Conservation (phyloP, 2,888 invertebrate genomes). For the Cabera pusaria region DNA sequence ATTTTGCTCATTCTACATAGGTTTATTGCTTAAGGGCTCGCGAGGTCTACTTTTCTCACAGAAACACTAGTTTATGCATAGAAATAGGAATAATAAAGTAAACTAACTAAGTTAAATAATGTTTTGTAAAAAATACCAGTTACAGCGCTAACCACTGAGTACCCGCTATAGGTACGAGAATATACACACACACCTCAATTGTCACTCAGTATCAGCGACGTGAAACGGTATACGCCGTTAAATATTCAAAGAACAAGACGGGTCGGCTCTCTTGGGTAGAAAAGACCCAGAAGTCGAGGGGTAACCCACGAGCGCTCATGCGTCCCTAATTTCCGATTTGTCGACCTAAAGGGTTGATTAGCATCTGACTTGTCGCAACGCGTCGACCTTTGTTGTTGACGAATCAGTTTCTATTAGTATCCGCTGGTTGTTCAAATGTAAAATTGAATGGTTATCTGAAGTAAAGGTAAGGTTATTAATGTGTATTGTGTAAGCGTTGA, state of each 20-base stretch:
- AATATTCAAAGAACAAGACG: conserved; percentile 79
- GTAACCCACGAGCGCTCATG: conserved; percentile 77
- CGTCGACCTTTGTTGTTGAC: conserved; percentile 66
- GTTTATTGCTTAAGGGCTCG: no score
- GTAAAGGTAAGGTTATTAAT: no score
- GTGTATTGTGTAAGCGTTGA: no score
- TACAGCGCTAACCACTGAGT: no score
- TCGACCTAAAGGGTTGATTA: conserved; percentile 80
- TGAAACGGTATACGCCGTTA: conserved; percentile 67
- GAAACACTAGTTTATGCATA: no score
- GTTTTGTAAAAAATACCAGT: no score
- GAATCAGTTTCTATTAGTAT: conserved; percentile 32
- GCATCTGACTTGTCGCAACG: conserved; percentile 77
- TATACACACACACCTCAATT: background rate
- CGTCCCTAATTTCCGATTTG: conserved; percentile 82
- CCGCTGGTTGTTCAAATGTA: conserved; percentile 49
- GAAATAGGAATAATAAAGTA: no score
- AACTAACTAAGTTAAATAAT: no score
- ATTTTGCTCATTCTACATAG: no score
- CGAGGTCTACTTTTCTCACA: no score
- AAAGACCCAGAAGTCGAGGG: conserved; percentile 58
- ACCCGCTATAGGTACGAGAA: no score
- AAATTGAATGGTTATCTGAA: conserved; percentile 42
- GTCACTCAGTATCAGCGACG: conserved; percentile 31
- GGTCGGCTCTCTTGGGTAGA: conserved; percentile 63